phyloP scores from a whole-genome alignment of 2,797 vertebrate genomes.

The Adelosebastes latens region DNA sequence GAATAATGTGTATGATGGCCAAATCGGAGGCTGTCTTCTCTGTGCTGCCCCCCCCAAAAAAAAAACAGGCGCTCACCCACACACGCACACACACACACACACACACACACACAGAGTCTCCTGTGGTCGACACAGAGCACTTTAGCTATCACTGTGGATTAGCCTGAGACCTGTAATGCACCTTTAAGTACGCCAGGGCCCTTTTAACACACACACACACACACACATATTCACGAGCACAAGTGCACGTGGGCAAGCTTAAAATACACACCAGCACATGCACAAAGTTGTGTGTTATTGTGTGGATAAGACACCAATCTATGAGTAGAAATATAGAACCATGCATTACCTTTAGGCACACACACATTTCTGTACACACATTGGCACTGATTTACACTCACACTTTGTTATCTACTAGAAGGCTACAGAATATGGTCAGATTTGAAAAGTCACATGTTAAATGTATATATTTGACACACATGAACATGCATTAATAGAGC shows the following conservation, averaged over 20 bases:
- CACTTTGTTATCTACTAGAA: background rate
- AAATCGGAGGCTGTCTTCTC: constrained; percentile 78
- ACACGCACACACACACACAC: constrained; percentile 29
- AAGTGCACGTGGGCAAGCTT: background rate
- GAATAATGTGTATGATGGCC: constrained; percentile 87
- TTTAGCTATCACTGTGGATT: constrained; percentile 95
- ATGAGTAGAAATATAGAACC: background rate
- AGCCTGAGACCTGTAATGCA: constrained; percentile 91
- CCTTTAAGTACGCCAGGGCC: constrained; percentile 88
- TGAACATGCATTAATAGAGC: background rate
- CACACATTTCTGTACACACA: background rate
- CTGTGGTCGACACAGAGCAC: constrained; percentile 87
- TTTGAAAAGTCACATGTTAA: background rate
- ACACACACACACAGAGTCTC: constrained; percentile 70
- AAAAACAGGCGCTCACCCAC: constrained; percentile 4
- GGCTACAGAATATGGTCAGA: background rate
- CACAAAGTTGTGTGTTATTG: background rate
- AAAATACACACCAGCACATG: constrained; percentile 28
- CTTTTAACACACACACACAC: constrained; percentile 82
- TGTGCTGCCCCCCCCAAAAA: constrained; percentile 44
- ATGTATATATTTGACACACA: background rate
- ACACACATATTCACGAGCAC: background rate
- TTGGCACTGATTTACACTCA: background rate
- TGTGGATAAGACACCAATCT: background rate
- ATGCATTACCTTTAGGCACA: background rate